Conservation (phyloP, 2,113 vertebrate species). For the Sardina pilchardus region DNA sequence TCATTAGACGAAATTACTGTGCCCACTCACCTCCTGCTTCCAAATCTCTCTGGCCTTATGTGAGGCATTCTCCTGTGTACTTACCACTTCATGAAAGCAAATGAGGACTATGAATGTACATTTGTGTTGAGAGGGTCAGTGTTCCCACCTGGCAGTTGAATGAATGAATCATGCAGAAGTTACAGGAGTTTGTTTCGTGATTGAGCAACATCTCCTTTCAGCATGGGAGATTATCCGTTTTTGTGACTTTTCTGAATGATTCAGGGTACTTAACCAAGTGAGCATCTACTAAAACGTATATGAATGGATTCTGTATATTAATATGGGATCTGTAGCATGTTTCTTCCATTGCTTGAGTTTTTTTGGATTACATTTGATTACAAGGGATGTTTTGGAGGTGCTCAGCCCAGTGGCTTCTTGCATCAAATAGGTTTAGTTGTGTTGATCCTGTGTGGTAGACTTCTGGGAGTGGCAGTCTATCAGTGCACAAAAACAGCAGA, state of each 20-base stretch:
- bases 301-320: not conserved
- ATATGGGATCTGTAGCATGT: too few relatives aligned
- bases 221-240: not conserved
- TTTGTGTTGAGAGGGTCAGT: not conserved
- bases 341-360: not conserved
- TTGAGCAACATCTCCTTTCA: not conserved
- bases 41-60: not conserved
- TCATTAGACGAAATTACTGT: not conserved
- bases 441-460: not conserved
- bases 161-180: constrained; percentile 6
- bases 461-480: constrained; percentile 34
- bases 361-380: not conserved
- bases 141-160: not conserved
- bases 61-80: not conserved
- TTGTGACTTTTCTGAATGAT: not conserved
- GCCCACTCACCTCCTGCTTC: constrained; percentile 12
- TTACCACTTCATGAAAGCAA: not conserved
- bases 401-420: not conserved
- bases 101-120: not conserved
- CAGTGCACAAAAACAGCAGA: not conserved
- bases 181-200: not conserved
- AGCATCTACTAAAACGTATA: not conserved
- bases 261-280: not conserved
- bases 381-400: not conserved
- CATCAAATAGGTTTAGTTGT: not conserved